Percentiles rank a stretch among this genome's conserved stretches.
These are phyloP conservation scores for Intellagama lesueurii DNA, from an alignment of 2,797 vertebrate genomes.

Conservation along the genomic window DNA sequence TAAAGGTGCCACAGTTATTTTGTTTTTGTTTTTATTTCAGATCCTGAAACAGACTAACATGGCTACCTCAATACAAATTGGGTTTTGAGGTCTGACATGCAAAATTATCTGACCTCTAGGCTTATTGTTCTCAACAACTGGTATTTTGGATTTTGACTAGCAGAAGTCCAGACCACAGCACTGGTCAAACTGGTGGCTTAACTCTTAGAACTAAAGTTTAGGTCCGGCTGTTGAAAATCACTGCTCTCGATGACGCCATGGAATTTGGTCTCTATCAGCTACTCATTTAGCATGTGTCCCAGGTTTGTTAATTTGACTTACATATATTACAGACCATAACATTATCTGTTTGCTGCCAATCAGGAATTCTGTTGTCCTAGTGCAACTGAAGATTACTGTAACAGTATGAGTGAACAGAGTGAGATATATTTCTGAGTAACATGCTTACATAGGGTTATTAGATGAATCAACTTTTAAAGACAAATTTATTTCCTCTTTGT, in stretches of 20 bases:
- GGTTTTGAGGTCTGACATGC: neutral
- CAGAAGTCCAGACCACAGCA: no score
- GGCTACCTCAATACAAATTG: no score
- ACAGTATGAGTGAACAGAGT: neutral
- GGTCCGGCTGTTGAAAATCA: no score
- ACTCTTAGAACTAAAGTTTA: no score
- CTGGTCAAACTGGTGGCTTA: no score
- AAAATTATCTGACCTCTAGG: neutral
- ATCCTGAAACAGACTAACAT: no score
- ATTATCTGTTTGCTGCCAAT: neutral
- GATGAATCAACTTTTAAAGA: slow-evolving; percentile 36
- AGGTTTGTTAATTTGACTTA: neutral
- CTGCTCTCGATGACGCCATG: neutral
- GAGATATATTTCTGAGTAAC: neutral
- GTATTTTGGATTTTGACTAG: no score
- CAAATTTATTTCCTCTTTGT: slow-evolving; percentile 54
- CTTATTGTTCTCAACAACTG: no score
- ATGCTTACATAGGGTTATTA: neutral
- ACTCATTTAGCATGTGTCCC: neutral
- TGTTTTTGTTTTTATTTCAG: no score
- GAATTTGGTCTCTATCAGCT: neutral
- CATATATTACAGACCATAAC: neutral
- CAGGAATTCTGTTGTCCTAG: neutral
- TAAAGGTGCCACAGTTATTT: no score
- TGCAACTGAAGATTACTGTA: neutral